Conservation (phyloP, 1,140 invertebrate species). For the Chrysomallon squamiferum region DNA sequence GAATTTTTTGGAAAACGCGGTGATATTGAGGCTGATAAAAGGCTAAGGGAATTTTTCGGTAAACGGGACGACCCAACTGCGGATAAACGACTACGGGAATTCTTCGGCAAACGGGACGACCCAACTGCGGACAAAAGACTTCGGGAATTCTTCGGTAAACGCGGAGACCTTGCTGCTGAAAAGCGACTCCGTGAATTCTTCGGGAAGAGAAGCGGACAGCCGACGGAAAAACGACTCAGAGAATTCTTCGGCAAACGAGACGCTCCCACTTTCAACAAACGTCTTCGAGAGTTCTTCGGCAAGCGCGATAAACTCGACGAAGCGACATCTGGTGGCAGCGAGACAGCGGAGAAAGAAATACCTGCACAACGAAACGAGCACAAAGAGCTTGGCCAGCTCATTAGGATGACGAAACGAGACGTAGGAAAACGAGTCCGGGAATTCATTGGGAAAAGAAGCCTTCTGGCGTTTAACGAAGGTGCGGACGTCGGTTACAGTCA, state of each 20-base stretch:
- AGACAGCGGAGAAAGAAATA: too few species aligned
- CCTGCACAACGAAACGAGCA: too few species aligned
- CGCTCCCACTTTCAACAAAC: neutral
- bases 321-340: too few species aligned
- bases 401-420: neutral
- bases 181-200: neutral
- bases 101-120: neutral
- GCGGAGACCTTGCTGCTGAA: neutral
- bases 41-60: neutral
- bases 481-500: neutral
- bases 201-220: neutral
- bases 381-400: neutral
- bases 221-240: neutral
- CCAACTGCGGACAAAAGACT: neutral
- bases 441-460: constrained; percentile 2
- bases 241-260: constrained; percentile 3
- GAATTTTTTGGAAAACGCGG: neutral
- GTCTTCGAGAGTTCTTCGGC: neutral
- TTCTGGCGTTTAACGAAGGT: neutral
- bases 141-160: neutral
- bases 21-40: neutral
- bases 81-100: neutral
- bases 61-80: neutral
- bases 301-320: neutral
- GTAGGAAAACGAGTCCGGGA: neutral